These are phyloP conservation scores for Stomorhina lunata DNA, from an alignment of 2,888 invertebrate species.

Conservation along the genomic window DNA sequence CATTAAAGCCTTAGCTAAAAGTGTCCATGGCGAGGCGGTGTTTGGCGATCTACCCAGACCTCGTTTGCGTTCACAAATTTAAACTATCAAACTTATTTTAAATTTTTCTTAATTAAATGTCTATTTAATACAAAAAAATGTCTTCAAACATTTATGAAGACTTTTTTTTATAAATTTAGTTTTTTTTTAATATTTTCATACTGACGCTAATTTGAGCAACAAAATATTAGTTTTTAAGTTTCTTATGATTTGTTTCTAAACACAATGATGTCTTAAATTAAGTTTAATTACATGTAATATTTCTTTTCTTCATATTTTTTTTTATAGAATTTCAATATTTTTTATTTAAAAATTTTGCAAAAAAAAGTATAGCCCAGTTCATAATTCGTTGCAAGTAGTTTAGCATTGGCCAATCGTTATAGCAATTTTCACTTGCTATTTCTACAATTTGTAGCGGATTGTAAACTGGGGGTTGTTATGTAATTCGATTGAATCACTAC, in stretches of 20 bases:
- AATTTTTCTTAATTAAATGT: conserved; percentile 13
- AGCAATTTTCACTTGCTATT: too few species aligned
- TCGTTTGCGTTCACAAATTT: conserved; percentile 91
- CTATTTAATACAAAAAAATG: conserved; percentile 37
- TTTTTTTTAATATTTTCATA: conserved; percentile 41
- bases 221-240: conserved; percentile 53
- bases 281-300: conserved; percentile 58
- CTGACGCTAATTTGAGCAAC: conserved; percentile 33
- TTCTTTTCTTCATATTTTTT: conserved; percentile 29
- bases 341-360: conserved; percentile 31
- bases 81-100: conserved; percentile 69
- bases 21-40: conserved; percentile 92
- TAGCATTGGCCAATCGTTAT: too few species aligned
- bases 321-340: conserved; percentile 37
- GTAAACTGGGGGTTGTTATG: too few species aligned
- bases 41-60: conserved; percentile 94
- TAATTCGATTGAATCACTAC: too few species aligned
- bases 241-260: conserved; percentile 15
- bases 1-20: conserved; percentile 94
- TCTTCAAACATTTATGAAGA: conserved; percentile 26
- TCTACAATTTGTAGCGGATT: too few species aligned
- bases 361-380: too few species aligned
- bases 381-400: too few species aligned
- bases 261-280: conserved; percentile 41
- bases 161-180: background rate